A percentile compares a stretch with the other conserved stretches of the same genome.
These are phyloP conservation scores for Pipistrellus pipistrellus DNA, from an alignment of 2,797 vertebrate species.

Conservation along the genomic window DNA sequence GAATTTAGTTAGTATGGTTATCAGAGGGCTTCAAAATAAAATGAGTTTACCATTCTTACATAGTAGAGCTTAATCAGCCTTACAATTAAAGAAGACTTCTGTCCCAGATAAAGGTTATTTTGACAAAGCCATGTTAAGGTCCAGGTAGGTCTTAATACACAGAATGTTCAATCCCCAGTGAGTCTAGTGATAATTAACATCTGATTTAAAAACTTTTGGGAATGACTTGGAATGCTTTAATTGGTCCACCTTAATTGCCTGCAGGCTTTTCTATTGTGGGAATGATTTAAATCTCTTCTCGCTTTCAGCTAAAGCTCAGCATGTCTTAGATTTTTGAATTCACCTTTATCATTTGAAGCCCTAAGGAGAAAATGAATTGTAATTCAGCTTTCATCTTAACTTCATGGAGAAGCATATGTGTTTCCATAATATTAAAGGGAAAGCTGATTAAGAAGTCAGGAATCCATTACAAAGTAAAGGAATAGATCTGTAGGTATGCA, in stretches of 20 bases:
- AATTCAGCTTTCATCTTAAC: constrained; percentile 71
- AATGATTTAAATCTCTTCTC: constrained; percentile 68
- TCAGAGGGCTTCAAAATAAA: constrained; percentile 57
- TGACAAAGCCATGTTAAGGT: constrained; percentile 73
- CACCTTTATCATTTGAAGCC: constrained; percentile 69
- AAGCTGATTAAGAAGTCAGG: constrained; percentile 56
- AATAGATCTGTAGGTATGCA: constrained; percentile 35
- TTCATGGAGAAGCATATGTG: constrained; percentile 35
- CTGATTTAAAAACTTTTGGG: constrained; percentile 61
- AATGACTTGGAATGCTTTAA: constrained; percentile 60
- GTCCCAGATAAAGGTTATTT: constrained; percentile 70
- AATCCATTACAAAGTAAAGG: constrained; percentile 29
- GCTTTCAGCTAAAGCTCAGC: constrained; percentile 72
- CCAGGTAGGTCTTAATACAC: not conserved
- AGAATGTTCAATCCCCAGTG: not conserved
- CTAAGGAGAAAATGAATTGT: constrained; percentile 69
- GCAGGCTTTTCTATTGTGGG: constrained; percentile 58
- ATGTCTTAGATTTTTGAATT: constrained; percentile 69
- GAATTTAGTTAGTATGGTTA: not conserved
- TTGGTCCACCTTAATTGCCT: constrained; percentile 65
- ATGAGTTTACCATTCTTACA: constrained; percentile 24
- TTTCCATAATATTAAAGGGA: constrained; percentile 50
- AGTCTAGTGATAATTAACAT: constrained; percentile 68
- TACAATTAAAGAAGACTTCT: constrained; percentile 70
- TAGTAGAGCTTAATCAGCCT: constrained; percentile 61